Evolutionary conservation across 2,797 vertebrate genomes (phyloP), one percentile per base, ranked within the genome.

Genomic region (Sarcoramphus papa): DNA sequence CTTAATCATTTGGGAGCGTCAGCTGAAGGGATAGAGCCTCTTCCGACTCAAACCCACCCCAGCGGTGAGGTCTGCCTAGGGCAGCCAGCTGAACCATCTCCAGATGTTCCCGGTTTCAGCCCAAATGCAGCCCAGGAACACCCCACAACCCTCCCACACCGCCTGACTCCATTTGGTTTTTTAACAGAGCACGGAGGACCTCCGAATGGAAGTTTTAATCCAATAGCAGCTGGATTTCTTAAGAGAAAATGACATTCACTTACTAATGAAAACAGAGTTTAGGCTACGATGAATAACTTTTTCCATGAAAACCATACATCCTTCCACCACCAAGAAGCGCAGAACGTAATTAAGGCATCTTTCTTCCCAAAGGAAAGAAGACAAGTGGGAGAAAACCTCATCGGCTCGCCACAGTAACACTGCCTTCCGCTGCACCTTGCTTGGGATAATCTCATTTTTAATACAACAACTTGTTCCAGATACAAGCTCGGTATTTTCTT

Each of bases 261-360:
- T 75, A 74, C 87, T 97, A 96, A 96, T 86, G 90, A 93, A 88
- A 94, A 94, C 92, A 96, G 47, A 27, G 31, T 53, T 96, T 75
- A 79, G 63, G 73, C 87, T 85, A 83, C 0, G 1, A 70, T 94
- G 87, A 97, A 31, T 83, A 96, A 95, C 82, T 93, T 93, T 93
- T 96, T 96, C 96, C 96, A 95, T 82, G 47, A 88, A 84, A 94
- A 65, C 63, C 80, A 86, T 80, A 72, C 7, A 84, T 64, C 60
- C 75, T 85, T 80, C 91, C 37, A 80, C 87, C 37, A 87, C 56
- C 45, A 74, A 85, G 64, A 43, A 88, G 57, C 2, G 0, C 37
- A n/a, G 73, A 64, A 77, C 0, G 0, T 37, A 95, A 83, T 74
- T 53, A 70, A 50, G 35, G 69, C 79, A 89, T 57, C 84, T 35